phyloP scores from a whole-genome alignment of 1,140 invertebrate species.

The Drosophila rhopaloa region DNA sequence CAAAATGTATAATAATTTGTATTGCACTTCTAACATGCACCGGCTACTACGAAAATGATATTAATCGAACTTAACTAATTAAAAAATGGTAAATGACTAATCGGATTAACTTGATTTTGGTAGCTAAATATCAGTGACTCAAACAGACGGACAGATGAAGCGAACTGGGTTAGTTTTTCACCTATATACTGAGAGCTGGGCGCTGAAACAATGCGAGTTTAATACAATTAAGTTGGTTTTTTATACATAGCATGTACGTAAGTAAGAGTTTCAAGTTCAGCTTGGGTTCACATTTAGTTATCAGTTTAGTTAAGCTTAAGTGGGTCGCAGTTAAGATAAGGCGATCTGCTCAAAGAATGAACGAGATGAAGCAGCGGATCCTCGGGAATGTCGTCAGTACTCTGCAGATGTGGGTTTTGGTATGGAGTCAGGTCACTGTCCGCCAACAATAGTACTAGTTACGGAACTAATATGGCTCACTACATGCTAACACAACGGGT shows the following conservation, averaged over 20 bases:
- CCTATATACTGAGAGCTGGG: background rate
- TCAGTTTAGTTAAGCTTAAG: conserved; percentile 30
- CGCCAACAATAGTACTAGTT: background rate
- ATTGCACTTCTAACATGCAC: background rate
- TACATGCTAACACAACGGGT: conserved; percentile 71
- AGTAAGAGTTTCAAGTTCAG: conserved; percentile 8
- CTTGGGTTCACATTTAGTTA: conserved; percentile 4
- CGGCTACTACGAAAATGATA: background rate
- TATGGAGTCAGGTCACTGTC: background rate
- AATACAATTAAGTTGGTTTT: background rate
- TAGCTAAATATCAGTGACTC: background rate
- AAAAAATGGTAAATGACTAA: background rate
- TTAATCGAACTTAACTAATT: background rate
- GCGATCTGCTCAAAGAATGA: conserved; percentile 28
- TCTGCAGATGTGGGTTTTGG: conserved; percentile 3
- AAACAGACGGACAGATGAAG: background rate
- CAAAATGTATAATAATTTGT: too few relatives aligned
- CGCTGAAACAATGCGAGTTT: background rate
- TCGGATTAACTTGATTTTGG: background rate
- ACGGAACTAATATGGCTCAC: conserved; percentile 46
- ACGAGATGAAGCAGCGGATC: conserved; percentile 15
- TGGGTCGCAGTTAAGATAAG: conserved; percentile 34
- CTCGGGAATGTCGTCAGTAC: conserved; percentile 7
- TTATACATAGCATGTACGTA: background rate
- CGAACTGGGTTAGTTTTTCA: background rate